Percentiles rank a stretch among this genome's conserved stretches.
Evolutionary conservation across 1,140 invertebrate species (phyloP).

Genomic region (Argopecten irradians): DNA sequence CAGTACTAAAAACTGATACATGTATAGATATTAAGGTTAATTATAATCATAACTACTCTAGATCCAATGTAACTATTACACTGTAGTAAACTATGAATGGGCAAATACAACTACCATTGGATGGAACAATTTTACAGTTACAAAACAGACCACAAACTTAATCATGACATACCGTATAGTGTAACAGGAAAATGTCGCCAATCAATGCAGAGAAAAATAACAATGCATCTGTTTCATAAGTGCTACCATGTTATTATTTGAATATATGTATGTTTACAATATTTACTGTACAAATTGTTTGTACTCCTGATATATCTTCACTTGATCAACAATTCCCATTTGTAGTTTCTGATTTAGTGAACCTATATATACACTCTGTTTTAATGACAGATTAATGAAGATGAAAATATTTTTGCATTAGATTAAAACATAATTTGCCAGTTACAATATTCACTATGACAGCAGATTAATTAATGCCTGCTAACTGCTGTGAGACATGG

Average conservation of each 20-base stretch:
- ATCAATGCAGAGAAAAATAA: not conserved
- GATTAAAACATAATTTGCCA: no score
- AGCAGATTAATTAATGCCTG: no score
- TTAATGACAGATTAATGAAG: no score
- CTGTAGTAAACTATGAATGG: not conserved
- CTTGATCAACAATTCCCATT: not conserved
- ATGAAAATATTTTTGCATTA: no score
- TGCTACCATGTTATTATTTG: not conserved
- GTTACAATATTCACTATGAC: no score
- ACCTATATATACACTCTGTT: no score
- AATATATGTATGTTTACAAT: not conserved
- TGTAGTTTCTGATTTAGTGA: not conserved
- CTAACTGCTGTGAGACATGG: no score
- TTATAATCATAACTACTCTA: no score
- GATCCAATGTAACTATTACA: no score
- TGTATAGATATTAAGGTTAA: no score
- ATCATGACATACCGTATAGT: not conserved
- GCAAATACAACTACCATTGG: not conserved
- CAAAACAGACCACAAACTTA: not conserved
- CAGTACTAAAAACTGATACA: no score
- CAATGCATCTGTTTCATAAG: not conserved
- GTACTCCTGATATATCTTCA: not conserved
- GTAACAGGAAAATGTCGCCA: not conserved
- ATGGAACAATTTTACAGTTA: not conserved
- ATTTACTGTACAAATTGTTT: not conserved